Percentiles rank a stretch among this genome's conserved stretches.
These are phyloP conservation scores for Simalia tracyae DNA, from an alignment of 2,797 vertebrate species.

Conservation along the genomic window DNA sequence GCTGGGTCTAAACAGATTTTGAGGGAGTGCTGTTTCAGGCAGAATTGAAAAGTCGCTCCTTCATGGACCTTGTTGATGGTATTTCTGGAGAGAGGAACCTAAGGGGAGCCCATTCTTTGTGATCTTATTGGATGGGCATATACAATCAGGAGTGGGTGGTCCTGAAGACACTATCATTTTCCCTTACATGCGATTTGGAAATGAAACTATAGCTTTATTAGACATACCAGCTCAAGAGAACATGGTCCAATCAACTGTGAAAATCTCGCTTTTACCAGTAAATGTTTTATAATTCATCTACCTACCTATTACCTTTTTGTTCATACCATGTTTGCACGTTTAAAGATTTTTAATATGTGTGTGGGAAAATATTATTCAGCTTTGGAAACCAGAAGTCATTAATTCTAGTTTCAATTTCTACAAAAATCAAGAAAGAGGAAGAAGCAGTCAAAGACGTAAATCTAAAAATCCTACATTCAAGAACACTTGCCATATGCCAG, in stretches of 20 bases:
- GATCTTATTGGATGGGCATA: neutral
- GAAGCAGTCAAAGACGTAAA: slow-evolving; percentile 15
- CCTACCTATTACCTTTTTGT: fast-evolving
- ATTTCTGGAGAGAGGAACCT: neutral
- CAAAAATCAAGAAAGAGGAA: slow-evolving; percentile 8
- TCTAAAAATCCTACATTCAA: slow-evolving; percentile 33
- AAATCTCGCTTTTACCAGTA: neutral
- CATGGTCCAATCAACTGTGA: neutral
- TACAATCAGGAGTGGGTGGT: neutral
- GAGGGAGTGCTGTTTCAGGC: neutral
- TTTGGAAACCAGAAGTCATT: slow-evolving; percentile 30
- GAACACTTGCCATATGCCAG: neutral
- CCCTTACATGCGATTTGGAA: slow-evolving; percentile 43
- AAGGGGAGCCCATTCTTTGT: neutral
- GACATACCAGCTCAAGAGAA: slow-evolving; percentile 40
- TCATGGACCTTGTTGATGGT: neutral
- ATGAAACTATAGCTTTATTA: neutral
- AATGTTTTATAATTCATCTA: neutral
- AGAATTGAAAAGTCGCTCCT: neutral
- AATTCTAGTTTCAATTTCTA: slow-evolving; percentile 33
- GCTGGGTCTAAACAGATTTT: neutral
- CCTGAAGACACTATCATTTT: neutral
- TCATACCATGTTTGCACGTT: fast-evolving
- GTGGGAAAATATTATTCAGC: slow-evolving; percentile 27
- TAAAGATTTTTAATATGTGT: neutral